These are phyloP conservation scores for Megaleporinus macrocephalus DNA, from an alignment of 2,113 vertebrate genomes.

Conservation along the genomic window DNA sequence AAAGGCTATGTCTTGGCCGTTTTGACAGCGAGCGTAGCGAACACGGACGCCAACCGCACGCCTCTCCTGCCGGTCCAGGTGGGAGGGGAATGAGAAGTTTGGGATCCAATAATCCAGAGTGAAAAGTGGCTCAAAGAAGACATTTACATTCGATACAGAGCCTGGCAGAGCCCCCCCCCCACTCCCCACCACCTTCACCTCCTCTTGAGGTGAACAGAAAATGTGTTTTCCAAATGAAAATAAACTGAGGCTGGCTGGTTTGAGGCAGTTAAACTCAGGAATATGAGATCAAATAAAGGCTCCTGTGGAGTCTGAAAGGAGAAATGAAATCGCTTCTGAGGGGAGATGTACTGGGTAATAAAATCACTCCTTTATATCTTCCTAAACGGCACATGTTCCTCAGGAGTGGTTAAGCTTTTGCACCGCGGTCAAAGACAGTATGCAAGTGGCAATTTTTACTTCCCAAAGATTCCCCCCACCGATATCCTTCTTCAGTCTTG, in stretches of 20 bases:
- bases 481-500: slow-evolving; percentile 76
- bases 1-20: not conserved
- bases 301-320: slow-evolving; percentile 78
- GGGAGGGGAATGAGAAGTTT: slow-evolving; percentile 65
- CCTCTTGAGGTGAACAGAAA: slow-evolving; percentile 73
- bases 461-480: slow-evolving; percentile 70
- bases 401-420: slow-evolving; percentile 75
- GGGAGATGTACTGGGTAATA: slow-evolving; percentile 82
- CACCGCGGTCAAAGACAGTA: slow-evolving; percentile 76
- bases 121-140: slow-evolving; percentile 69
- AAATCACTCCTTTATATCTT: slow-evolving; percentile 84
- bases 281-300: slow-evolving; percentile 86
- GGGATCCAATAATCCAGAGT: slow-evolving; percentile 58
- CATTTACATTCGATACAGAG: slow-evolving; percentile 73
- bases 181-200: slow-evolving; percentile 61
- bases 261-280: slow-evolving; percentile 78
- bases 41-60: slow-evolving; percentile 15
- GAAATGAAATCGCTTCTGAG: slow-evolving; percentile 81
- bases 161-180: slow-evolving; percentile 56
- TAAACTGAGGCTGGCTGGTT: slow-evolving; percentile 79
- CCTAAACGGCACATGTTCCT: slow-evolving; percentile 81
- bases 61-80: slow-evolving; percentile 29
- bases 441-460: slow-evolving; percentile 80
- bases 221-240: slow-evolving; percentile 87
- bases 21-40: not conserved